Percentiles rank a stretch among this genome's conserved stretches.
These are phyloP conservation scores for Euzetes globulus DNA, from an alignment of 2,888 invertebrate species.

Conservation along the genomic window DNA sequence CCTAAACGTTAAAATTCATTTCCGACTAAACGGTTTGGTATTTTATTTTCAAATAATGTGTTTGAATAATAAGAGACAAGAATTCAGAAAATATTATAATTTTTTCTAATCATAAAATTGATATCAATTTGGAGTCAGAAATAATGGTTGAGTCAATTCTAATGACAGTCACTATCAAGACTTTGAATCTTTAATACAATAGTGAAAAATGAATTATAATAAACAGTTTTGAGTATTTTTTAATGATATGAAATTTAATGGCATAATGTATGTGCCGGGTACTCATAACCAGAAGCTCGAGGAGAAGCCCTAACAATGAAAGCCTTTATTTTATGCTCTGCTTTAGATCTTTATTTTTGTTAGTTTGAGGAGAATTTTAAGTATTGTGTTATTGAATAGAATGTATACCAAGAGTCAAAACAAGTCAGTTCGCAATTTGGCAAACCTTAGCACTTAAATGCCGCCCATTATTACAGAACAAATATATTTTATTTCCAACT, in stretches of 20 bases:
- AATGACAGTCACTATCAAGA: not conserved
- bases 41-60: not conserved
- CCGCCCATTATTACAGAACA: conserved; percentile 15
- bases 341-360: not conserved
- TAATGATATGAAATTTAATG: conserved; percentile 12
- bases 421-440: not conserved
- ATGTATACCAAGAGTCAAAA: not conserved
- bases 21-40: not conserved
- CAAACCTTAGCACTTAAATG: not conserved
- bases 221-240: not conserved
- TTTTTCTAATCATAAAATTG: not conserved
- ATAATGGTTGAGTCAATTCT: not conserved
- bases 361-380: too few species aligned
- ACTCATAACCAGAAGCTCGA: conserved; percentile 1
- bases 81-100: not conserved
- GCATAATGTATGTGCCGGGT: not conserved
- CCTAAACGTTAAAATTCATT: not conserved
- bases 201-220: not conserved
- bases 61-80: not conserved
- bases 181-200: not conserved
- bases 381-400: too few species aligned
- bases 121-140: not conserved
- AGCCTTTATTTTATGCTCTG: not conserved
- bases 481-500: not conserved
- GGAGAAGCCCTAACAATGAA: not conserved